Conservation (phyloP, 2,797 vertebrate genomes). For the Mus spretus region DNA sequence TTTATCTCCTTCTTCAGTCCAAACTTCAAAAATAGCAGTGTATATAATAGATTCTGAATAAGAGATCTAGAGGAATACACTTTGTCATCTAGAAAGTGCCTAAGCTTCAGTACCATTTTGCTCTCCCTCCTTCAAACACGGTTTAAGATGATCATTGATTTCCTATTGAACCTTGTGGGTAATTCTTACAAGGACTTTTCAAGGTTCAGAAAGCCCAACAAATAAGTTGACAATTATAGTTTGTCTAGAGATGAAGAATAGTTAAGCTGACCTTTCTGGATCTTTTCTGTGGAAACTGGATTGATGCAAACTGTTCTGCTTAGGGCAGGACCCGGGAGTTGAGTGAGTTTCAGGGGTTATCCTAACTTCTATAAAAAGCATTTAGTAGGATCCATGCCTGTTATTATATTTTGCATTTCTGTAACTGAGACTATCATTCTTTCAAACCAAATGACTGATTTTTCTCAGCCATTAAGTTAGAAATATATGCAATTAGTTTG, state of each 20-base stretch:
- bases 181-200: not conserved
- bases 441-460: constrained; percentile 57
- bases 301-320: constrained; percentile 12
- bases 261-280: not conserved
- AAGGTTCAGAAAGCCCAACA: constrained; percentile 15
- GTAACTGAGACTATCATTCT: constrained; percentile 40
- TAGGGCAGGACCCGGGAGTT: not conserved
- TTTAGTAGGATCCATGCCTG: constrained; percentile 55
- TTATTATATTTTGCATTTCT: constrained; percentile 42
- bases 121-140: not conserved
- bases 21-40: not conserved
- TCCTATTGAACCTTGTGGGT: constrained; percentile 17
- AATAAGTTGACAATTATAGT: constrained; percentile 55
- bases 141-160: constrained; percentile 31
- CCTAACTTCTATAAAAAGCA: not conserved
- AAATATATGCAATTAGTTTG: constrained; percentile 53
- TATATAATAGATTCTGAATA: not conserved
- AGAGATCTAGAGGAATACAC: not conserved
- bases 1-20: not conserved
- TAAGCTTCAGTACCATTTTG: not conserved
- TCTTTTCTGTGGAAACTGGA: not conserved
- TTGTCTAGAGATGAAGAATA: constrained; percentile 33
- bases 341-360: not conserved
- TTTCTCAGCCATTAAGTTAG: constrained; percentile 47
- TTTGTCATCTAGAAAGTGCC: not conserved